Evolutionary conservation across 2,888 invertebrate genomes (phyloP).

Genomic region (Drosophila meridiana): DNA sequence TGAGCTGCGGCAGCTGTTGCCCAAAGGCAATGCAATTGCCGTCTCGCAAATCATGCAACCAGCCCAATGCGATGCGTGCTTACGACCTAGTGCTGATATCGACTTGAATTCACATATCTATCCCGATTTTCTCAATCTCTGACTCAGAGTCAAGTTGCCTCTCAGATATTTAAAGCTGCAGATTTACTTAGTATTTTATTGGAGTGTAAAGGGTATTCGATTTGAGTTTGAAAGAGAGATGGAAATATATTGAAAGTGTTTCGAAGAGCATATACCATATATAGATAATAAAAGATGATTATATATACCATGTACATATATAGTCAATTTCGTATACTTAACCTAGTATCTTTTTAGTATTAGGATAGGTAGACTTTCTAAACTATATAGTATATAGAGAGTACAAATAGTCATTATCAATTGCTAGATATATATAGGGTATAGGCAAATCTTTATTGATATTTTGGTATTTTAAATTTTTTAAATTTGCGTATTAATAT

Average conservation of each 20-base stretch:
- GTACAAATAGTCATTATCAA: too few species aligned
- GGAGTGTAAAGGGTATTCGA: neutral
- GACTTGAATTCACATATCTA: neutral
- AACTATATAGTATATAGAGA: too few species aligned
- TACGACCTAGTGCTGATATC: neutral
- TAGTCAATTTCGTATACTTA: too few species aligned
- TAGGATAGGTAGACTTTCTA: too few species aligned
- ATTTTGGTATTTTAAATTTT: too few species aligned
- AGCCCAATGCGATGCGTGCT: constrained; percentile 1
- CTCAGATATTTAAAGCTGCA: neutral
- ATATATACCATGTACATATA: too few species aligned
- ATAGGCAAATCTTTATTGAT: too few species aligned
- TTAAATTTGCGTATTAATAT: too few species aligned
- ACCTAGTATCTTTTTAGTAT: too few species aligned
- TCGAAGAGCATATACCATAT: too few species aligned
- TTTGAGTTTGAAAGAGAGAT: neutral
- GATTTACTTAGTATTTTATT: neutral
- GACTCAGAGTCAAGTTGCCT: neutral
- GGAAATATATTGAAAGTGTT: neutral
- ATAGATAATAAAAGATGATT: too few species aligned
- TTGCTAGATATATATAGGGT: too few species aligned
- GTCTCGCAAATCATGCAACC: constrained; percentile 4
- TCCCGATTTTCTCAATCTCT: neutral
- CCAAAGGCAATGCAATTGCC: constrained; percentile 18
- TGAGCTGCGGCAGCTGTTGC: neutral